Evolutionary conservation across 2,888 invertebrate species (phyloP).

Genomic region (Melikaiella ostensackeni): DNA sequence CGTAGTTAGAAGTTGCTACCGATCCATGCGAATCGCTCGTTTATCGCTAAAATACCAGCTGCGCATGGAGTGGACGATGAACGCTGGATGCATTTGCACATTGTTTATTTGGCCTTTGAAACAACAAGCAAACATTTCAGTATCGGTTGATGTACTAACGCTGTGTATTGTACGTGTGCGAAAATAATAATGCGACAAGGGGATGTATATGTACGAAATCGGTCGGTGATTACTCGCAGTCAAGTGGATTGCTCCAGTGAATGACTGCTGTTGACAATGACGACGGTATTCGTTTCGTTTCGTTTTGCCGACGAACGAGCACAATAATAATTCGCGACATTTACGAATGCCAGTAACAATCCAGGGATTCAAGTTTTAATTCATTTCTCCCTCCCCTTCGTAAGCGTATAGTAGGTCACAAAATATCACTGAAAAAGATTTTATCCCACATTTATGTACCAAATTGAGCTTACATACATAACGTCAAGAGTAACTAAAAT

Average conservation of each 20-base stretch:
- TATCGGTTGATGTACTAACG: constrained; percentile 9
- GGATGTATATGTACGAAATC: constrained; percentile 36
- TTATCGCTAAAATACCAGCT: constrained; percentile 39
- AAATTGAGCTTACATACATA: neutral
- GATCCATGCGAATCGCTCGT: constrained; percentile 33
- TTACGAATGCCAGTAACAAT: constrained; percentile 27
- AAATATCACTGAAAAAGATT: neutral
- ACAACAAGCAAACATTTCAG: constrained; percentile 43
- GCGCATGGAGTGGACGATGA: constrained; percentile 41
- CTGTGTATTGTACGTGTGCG: neutral
- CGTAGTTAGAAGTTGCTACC: constrained; percentile 25
- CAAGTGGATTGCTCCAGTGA: constrained; percentile 35
- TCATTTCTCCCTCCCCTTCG: neutral
- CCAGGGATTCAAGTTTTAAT: neutral
- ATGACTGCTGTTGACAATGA: constrained; percentile 37
- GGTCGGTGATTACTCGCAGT: constrained; percentile 33
- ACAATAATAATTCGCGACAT: constrained; percentile 23
- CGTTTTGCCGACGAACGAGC: constrained; percentile 11
- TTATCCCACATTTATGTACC: neutral
- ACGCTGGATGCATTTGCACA: constrained; percentile 42
- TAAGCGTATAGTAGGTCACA: neutral
- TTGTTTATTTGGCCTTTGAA: constrained; percentile 43
- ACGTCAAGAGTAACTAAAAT: neutral
- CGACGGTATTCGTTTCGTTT: constrained; percentile 24
- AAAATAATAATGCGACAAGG: constrained; percentile 37